Conservation (phyloP, 2,888 invertebrate species). For the Philonicus albiceps region DNA sequence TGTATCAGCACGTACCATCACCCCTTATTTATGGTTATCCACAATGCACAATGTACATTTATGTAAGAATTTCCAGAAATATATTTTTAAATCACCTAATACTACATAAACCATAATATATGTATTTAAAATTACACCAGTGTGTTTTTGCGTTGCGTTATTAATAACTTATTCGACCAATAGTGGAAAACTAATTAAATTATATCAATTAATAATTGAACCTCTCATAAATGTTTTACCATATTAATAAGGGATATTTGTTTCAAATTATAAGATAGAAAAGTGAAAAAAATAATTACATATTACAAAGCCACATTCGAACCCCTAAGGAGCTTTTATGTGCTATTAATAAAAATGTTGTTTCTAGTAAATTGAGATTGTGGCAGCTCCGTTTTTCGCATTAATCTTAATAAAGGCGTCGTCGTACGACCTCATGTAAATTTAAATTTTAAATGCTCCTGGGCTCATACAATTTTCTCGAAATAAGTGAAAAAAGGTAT, state of each 20-base stretch:
- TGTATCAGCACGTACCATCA: not conserved
- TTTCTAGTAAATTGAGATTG: not conserved
- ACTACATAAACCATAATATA: not conserved
- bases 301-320: not conserved
- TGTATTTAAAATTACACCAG: not conserved
- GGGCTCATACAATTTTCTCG: not conserved
- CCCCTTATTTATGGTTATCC: not conserved
- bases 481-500: not conserved
- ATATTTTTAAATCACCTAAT: not conserved
- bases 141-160: not conserved
- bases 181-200: not conserved
- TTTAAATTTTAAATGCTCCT: not conserved
- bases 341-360: not conserved
- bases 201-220: not conserved
- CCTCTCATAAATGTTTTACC: not conserved
- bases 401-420: not conserved
- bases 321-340: not conserved
- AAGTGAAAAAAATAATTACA: not conserved
- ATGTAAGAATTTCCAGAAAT: not conserved
- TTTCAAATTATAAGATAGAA: not conserved
- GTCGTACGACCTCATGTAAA: not conserved
- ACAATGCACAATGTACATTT: not conserved
- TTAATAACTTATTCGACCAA: not conserved
- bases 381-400: not conserved
- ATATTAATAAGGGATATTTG: not conserved